Evolutionary conservation across 1,140 invertebrate genomes (phyloP).

Genomic region (Listronotus oregonensis): DNA sequence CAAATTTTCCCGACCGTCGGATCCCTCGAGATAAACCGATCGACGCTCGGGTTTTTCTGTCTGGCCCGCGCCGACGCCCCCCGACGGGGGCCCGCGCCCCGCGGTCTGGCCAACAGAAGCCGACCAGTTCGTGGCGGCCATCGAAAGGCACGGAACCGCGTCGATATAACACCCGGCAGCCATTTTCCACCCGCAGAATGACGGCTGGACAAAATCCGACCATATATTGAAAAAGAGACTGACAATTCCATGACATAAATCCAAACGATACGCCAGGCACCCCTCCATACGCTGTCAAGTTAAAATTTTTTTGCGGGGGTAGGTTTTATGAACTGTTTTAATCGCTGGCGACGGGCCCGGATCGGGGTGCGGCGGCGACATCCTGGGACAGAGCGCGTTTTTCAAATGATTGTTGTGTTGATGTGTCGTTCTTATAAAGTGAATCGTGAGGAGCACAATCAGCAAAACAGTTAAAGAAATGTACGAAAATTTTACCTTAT

Average conservation of each 20-base stretch:
- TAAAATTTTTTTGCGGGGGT: not conserved
- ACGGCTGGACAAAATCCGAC: conserved; percentile 6
- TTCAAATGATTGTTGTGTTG: conserved; percentile 25
- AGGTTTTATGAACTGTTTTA: conserved; percentile 17
- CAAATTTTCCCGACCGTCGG: conserved; percentile 1
- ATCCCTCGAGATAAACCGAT: conserved; percentile 6
- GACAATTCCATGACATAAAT: not conserved
- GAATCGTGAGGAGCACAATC: too few relatives aligned
- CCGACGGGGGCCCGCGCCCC: not conserved
- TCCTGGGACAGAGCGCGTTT: conserved; percentile 19
- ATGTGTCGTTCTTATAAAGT: too few relatives aligned
- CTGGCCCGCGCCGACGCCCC: conserved; percentile 12
- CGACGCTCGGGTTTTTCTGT: conserved; percentile 5
- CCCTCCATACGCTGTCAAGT: not conserved
- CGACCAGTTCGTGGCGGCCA: conserved; percentile 30
- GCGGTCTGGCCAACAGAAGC: conserved; percentile 16
- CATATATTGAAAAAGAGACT: conserved; percentile 4
- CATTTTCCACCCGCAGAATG: conserved; percentile 6
- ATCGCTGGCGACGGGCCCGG: not conserved
- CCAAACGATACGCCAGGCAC: not conserved
- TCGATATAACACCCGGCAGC: not conserved
- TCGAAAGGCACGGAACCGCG: conserved; percentile 23
- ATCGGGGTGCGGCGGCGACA: conserved; percentile 19
- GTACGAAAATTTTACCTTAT: too few relatives aligned
- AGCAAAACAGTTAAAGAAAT: too few relatives aligned